A percentile compares a stretch with the other conserved stretches of the same genome.
Conservation (phyloP, 2,888 invertebrate genomes). For the Dusona sp. region DNA sequence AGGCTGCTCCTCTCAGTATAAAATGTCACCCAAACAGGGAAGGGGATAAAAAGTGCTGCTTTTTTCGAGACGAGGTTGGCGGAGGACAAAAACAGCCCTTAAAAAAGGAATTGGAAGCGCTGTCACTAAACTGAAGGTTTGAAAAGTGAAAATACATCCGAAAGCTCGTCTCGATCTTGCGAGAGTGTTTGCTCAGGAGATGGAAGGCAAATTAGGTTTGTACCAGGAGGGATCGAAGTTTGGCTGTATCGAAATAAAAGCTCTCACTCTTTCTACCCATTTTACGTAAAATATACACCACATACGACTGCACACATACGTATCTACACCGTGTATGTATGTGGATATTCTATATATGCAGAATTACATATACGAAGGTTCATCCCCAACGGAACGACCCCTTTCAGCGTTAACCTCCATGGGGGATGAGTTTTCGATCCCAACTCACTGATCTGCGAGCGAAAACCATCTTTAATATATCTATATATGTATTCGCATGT, state of each 20-base stretch:
- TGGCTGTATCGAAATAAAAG: conserved; percentile 82
- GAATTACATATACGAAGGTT: conserved; percentile 24
- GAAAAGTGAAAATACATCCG: conserved; percentile 6
- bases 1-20: background rate
- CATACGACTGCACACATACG: conserved; percentile 9
- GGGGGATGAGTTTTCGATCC: conserved; percentile 65
- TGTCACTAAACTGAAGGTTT: conserved; percentile 19
- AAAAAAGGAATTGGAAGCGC: background rate
- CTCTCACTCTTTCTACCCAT: conserved; percentile 60
- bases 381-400: conserved; percentile 65
- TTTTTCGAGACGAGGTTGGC: background rate
- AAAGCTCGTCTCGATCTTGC: conserved; percentile 30
- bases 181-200: conserved; percentile 82
- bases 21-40: conserved; percentile 7
- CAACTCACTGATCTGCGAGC: conserved; percentile 57
- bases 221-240: conserved; percentile 79
- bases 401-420: conserved; percentile 74
- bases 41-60: background rate
- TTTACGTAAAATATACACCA: conserved; percentile 48
- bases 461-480: conserved; percentile 35
- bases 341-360: conserved; percentile 43
- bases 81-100: background rate
- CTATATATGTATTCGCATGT: conserved; percentile 36
- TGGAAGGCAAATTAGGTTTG: conserved; percentile 84
- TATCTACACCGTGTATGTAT: background rate